Evolutionary conservation across 2,113 vertebrate genomes (phyloP).

Genomic region (Falco punctatus): DNA sequence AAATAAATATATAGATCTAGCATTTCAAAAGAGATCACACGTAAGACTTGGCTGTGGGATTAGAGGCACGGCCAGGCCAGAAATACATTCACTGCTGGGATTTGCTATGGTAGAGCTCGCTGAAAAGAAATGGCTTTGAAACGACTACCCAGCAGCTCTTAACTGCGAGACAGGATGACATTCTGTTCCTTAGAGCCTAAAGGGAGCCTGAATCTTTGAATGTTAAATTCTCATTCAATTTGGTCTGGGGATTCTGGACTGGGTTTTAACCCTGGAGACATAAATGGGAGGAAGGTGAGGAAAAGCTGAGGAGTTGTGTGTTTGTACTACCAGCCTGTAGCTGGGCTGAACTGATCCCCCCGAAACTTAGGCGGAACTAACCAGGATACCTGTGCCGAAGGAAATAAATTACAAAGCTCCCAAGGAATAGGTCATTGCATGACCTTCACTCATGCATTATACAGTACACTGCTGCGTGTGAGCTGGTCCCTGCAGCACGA

Average conservation of each 20-base stretch:
- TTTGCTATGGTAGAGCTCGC: conserved; percentile 58
- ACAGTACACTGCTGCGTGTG: not conserved
- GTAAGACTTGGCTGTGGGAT: conserved; percentile 45
- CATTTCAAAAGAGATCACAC: conserved; percentile 64
- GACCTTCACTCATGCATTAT: conserved; percentile 11
- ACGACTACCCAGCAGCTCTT: conserved; percentile 63
- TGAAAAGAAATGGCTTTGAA: conserved; percentile 71
- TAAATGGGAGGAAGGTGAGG: conserved; percentile 12
- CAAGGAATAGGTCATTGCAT: not conserved
- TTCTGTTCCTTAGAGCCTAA: conserved; percentile 59
- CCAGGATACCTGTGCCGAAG: not conserved
- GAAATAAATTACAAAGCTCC: conserved; percentile 20
- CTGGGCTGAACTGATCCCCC: not conserved
- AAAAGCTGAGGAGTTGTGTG: not conserved
- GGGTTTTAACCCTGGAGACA: conserved; percentile 33
- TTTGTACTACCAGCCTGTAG: not conserved
- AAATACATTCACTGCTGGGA: conserved; percentile 63
- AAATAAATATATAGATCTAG: not conserved
- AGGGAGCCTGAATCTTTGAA: conserved; percentile 53
- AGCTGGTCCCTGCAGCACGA: not conserved
- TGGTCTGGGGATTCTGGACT: conserved; percentile 50
- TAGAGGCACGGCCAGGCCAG: conserved; percentile 46
- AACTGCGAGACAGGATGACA: conserved; percentile 50
- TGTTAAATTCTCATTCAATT: conserved; percentile 64
- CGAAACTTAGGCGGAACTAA: not conserved